Percentiles rank a stretch among this genome's conserved stretches.
Evolutionary conservation across 2,888 invertebrate species (phyloP).

Genomic region (Zhengitettix transpicula): DNA sequence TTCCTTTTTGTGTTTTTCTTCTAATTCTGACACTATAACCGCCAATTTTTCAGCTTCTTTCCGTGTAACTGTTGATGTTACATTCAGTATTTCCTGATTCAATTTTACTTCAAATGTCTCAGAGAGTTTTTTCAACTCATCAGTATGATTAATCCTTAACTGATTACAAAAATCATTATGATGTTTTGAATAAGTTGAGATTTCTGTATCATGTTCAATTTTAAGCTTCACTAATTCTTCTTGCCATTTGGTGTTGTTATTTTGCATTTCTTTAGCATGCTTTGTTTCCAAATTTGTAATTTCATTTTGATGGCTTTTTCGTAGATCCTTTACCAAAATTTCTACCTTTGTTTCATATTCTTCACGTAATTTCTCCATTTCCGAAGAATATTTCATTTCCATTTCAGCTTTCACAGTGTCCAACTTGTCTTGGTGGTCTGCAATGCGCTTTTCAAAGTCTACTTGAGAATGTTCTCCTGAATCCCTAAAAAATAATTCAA

Average conservation of each 20-base stretch:
- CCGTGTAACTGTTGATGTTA: too few species aligned
- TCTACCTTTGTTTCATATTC: conserved; percentile 26
- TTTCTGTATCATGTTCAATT: not conserved
- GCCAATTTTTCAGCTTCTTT: too few species aligned
- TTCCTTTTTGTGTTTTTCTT: not conserved
- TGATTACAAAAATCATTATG: not conserved
- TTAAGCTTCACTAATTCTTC: not conserved
- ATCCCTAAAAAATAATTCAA: conserved; percentile 7
- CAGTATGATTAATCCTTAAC: too few species aligned
- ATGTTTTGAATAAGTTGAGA: not conserved
- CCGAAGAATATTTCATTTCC: conserved; percentile 29
- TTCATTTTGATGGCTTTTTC: conserved; percentile 27
- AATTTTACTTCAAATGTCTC: too few species aligned
- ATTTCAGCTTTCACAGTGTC: conserved; percentile 18
- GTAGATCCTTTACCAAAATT: conserved; percentile 21
- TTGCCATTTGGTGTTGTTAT: not conserved
- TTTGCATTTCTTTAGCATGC: not conserved
- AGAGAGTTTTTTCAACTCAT: too few species aligned
- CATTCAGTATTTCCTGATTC: too few species aligned
- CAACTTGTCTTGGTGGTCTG: conserved; percentile 19
- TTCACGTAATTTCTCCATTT: conserved; percentile 22
- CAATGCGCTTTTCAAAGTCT: conserved; percentile 6
- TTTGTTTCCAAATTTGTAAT: not conserved
- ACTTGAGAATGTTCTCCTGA: conserved; percentile 2
- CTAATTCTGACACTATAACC: not conserved